Percentiles rank a stretch among this genome's conserved stretches.
phyloP scores from a whole-genome alignment of 2,113 vertebrate genomes.

The Bos indicus region DNA sequence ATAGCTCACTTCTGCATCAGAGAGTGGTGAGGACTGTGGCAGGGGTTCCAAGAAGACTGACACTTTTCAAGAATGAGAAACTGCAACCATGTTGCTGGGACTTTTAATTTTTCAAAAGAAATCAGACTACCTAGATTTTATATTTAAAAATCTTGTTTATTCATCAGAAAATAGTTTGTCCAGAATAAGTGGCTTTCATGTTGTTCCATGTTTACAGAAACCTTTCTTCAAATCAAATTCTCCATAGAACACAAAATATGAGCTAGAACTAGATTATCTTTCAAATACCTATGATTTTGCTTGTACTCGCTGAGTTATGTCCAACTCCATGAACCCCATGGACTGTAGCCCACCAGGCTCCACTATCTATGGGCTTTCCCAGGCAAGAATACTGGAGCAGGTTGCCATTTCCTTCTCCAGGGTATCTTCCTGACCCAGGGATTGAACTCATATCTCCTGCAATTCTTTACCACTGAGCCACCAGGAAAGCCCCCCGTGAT shows the following conservation, averaged over 20 bases:
- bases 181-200: background rate
- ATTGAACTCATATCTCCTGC: background rate
- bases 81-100: background rate
- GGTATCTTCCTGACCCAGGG: background rate
- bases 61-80: background rate
- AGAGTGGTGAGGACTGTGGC: background rate
- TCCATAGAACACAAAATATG: background rate
- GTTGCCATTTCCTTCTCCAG: background rate
- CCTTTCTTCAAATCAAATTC: slow-evolving; percentile 3
- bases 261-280: background rate
- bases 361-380: background rate
- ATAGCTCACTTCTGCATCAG: background rate
- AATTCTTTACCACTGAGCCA: background rate
- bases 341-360: background rate
- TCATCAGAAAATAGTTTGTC: background rate
- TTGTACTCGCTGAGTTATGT: background rate
- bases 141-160: background rate
- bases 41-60: background rate
- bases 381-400: background rate
- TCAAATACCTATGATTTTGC: background rate
- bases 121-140: background rate
- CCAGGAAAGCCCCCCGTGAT: background rate
- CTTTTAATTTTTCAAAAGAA: slow-evolving; percentile 2
- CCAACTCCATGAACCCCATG: background rate
- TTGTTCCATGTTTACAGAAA: background rate